Base-by-base conservation (phyloP, 2,797 vertebrate genomes). In the Crenichthys baileyi region DNA sequence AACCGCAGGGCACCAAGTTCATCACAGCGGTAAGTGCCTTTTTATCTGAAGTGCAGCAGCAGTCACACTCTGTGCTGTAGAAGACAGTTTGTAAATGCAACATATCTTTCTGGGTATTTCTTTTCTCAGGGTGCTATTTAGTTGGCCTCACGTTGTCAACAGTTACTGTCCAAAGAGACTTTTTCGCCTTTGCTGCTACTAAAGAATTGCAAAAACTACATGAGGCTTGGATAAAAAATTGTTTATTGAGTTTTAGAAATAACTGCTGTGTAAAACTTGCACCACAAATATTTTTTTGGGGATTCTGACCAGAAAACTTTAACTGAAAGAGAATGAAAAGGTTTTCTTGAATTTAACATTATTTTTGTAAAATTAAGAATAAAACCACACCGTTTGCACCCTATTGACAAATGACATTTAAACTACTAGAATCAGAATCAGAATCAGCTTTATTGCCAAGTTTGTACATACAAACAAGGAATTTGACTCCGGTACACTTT, bases 1-100 rank as follows among this genome's bases (percentile, higher is more conserved):
- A 94, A 48, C 75, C 89, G 1, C 92, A 91, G 67, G 90, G 87
- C 83, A 93, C 90, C 81, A 95, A 91, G 63, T 96, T 94, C 85
- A 95, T 96, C 90, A 95, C 95, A 72, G 93, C 94, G 85, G 95
- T 96, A 87, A 95, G 96, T 95, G 22, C n/a, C 39, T 29, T 71
- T 71, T 71, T 51, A 24, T 68, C 22, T 41, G 22, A n/a, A 20
- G 22, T 6, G 22, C 24, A n/a, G 55, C 55, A 56, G 55, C 22
- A 68, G 36, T 67, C 36, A 41, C 65, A 67, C 39, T 67, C 22
- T 67, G 63, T 41, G 18, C 63, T 41, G 9, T 0, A 41, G 20
- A 41, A n/a, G 63, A 41, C 18, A 67, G 39, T 26, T 24, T 68
- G 39, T 24, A 44, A 44, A 68, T 44, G 65, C 20, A 13, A 22